Base-by-base conservation (phyloP, 2,113 vertebrate species). In the Anolis sagrei region DNA sequence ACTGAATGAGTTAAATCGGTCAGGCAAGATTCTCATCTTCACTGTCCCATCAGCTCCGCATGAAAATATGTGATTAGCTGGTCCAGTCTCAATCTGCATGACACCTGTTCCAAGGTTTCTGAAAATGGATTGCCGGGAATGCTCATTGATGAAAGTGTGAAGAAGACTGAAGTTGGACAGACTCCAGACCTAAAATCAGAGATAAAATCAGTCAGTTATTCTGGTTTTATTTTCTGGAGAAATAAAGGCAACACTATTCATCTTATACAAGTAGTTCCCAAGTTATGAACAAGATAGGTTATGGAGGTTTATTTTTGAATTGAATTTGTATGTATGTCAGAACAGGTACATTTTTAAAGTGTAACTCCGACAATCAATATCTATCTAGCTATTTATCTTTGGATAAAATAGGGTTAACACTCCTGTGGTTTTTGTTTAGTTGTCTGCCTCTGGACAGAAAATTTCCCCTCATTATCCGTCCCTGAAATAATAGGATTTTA, bases 31-130 rank as follows among this genome's bases (percentile, higher is more conserved):
- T 88, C 99, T 97, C 98, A 99, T 97, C 94, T 99, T 99, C 96
- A 99, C 98, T 93, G 98, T 99, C 82, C 99, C 98, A 92, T 99
- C 99, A 29, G 99, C 98, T 81, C 98, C 99, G 93, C 99, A 99
- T 68, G 99, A 99, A 93, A 99, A 99, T 91, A 99, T 95, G 93
- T 99, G 98, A 94, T 98, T 98, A 95, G 96, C 92, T 68, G 98
- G 98, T 39, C 97, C 98, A 86, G 97, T 97, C 92, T 99, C 98
- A 74, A 99, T 97, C 92, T 99, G 99, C 98, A 99, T 99, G 88
- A 99, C 98, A 58, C 98, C 99, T 0, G 98, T 99, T 91, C 99
- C 99, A 61, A 99, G 98, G 95, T 99, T 99, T 90, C 99, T 97
- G 97, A 99, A 99, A 92, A 99, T 95, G 77, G 99, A 99, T 92